These are phyloP conservation scores for Enteromius viviparus DNA, from an alignment of 2,797 vertebrate genomes.

Conservation along the genomic window DNA sequence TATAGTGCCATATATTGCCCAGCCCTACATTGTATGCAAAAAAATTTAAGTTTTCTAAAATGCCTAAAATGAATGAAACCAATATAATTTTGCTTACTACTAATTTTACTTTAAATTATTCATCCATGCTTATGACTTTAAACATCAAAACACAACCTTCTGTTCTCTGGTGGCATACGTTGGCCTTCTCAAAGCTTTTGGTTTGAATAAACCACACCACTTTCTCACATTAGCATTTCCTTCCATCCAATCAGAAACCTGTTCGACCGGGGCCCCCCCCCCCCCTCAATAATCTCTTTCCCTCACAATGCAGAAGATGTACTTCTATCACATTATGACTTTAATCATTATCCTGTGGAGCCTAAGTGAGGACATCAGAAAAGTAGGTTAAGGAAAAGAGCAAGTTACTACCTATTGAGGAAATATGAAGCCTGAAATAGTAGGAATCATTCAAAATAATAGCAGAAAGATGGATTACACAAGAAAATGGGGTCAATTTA, in stretches of 20 bases:
- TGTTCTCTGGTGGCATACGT: background rate
- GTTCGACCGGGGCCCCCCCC: background rate
- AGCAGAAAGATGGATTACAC: background rate
- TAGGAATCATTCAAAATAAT: background rate
- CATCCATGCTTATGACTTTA: background rate
- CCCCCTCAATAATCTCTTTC: background rate
- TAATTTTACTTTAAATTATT: background rate
- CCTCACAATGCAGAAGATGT: background rate
- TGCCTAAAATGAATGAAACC: background rate
- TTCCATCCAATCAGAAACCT: background rate
- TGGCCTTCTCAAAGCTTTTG: background rate
- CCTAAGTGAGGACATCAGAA: background rate
- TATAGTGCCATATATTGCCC: too few species aligned
- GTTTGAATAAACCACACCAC: background rate
- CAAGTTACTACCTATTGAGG: background rate
- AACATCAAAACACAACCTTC: background rate
- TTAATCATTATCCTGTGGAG: background rate
- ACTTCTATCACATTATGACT: background rate
- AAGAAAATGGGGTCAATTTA: background rate
- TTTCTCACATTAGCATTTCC: background rate
- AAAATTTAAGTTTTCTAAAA: background rate
- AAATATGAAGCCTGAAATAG: background rate
- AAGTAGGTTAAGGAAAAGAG: background rate
- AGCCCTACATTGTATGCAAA: background rate
- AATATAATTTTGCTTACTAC: background rate